Percentiles rank a stretch among this genome's conserved stretches.
These are phyloP conservation scores for Xestia rhomboidea DNA, from an alignment of 2,888 invertebrate species.

Conservation along the genomic window DNA sequence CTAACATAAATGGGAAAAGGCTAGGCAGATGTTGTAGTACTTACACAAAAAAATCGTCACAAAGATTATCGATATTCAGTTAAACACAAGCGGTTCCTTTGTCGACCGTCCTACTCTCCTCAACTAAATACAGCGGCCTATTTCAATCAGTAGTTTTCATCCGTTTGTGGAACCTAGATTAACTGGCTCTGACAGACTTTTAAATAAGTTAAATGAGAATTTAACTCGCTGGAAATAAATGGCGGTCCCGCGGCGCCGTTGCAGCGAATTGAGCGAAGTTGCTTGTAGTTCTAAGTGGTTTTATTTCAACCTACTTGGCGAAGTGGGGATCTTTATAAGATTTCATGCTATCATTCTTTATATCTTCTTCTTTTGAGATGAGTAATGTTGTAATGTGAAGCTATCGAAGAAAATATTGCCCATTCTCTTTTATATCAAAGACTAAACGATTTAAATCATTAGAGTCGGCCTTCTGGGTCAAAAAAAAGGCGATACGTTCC, in stretches of 20 bases:
- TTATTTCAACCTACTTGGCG: slow-evolving; percentile 47
- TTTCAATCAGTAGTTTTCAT: slow-evolving; percentile 45
- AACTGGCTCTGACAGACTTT: slow-evolving; percentile 54
- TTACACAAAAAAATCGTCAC: not conserved
- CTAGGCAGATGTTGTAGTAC: too few relatives aligned
- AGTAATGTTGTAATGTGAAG: slow-evolving; percentile 3
- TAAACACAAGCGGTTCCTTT: not conserved
- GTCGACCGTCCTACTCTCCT: slow-evolving; percentile 11
- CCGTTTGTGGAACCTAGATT: slow-evolving; percentile 42
- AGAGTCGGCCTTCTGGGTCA: not conserved
- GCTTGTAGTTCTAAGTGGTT: slow-evolving; percentile 42
- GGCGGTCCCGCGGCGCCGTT: slow-evolving; percentile 23
- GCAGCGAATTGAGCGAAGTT: slow-evolving; percentile 31
- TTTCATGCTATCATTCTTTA: slow-evolving; percentile 9
- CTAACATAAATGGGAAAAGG: too few relatives aligned
- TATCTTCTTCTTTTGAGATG: not conserved
- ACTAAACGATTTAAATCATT: not conserved
- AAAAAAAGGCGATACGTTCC: not conserved
- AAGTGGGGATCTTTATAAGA: slow-evolving; percentile 23
- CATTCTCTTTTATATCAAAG: not conserved
- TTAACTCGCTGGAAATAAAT: slow-evolving; percentile 51
- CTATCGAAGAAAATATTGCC: too few relatives aligned
- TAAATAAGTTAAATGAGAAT: slow-evolving; percentile 58
- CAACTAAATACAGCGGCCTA: slow-evolving; percentile 27
- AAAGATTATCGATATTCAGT: slow-evolving; percentile 2